phyloP scores from a whole-genome alignment of 1,140 invertebrate species.

The Trichogramma pretiosum region DNA sequence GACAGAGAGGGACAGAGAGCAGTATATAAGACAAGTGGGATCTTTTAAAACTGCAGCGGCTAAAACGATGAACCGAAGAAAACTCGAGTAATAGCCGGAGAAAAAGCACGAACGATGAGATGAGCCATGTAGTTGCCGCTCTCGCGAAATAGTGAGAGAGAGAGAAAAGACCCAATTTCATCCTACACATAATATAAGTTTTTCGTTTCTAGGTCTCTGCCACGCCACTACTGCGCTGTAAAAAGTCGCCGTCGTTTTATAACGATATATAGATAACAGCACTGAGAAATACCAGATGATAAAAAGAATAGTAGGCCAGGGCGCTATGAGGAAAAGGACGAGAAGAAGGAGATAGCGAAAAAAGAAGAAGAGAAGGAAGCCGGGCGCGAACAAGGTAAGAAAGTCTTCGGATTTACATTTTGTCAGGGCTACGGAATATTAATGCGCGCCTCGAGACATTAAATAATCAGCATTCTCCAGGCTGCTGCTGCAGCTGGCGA shows the following conservation, averaged over 20 bases:
- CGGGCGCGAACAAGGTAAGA: conserved; percentile 14
- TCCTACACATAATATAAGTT: too few relatives aligned
- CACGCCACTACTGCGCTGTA: not conserved
- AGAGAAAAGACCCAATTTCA: too few relatives aligned
- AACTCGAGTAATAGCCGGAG: too few relatives aligned
- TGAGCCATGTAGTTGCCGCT: too few relatives aligned
- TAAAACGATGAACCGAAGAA: conserved; percentile 16
- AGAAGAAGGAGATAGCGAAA: not conserved
- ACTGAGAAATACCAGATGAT: too few relatives aligned
- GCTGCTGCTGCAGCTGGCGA: too few relatives aligned
- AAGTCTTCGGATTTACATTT: conserved; percentile 29
- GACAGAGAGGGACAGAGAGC: not conserved
- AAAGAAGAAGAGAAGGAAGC: conserved; percentile 17
- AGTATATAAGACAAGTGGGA: not conserved
- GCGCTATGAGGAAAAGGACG: not conserved
- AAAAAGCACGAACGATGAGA: conserved; percentile 16
- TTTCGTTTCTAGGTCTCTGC: too few relatives aligned
- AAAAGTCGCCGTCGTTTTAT: not conserved
- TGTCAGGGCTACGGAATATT: conserved; percentile 25
- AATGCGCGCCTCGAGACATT: conserved; percentile 26
- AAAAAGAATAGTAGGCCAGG: too few relatives aligned
- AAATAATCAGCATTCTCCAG: conserved; percentile 23
- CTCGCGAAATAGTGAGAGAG: too few relatives aligned
- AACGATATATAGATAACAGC: too few relatives aligned
- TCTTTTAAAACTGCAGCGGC: conserved; percentile 4